These are phyloP conservation scores for Malacoctenus gilli DNA, from an alignment of 2,797 vertebrate genomes.

Conservation along the genomic window DNA sequence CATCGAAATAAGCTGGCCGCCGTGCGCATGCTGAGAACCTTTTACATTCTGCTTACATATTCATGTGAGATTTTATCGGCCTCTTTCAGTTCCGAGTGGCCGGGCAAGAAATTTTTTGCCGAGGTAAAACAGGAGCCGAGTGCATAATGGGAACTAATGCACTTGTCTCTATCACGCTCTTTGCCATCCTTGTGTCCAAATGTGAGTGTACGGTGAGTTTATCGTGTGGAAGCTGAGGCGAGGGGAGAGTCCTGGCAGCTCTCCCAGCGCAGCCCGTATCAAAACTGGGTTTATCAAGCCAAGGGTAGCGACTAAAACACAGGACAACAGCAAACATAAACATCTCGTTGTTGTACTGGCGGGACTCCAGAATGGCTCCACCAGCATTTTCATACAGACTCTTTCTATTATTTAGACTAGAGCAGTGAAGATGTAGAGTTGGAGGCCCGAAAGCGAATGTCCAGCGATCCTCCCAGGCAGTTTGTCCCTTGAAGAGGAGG, in stretches of 20 bases:
- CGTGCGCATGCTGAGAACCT: neutral
- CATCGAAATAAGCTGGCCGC: neutral
- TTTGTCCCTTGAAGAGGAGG: too few species aligned
- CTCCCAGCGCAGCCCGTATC: conserved; percentile 20
- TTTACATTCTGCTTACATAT: neutral
- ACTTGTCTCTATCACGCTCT: conserved; percentile 7
- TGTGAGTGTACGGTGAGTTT: conserved; percentile 3
- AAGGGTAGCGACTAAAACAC: neutral
- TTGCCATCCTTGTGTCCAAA: too few species aligned
- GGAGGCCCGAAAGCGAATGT: too few species aligned
- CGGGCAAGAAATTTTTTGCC: conserved; percentile 16
- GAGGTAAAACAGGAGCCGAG: neutral
- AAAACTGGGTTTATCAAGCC: conserved; percentile 25
- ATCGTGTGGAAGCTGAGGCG: conserved; percentile 12
- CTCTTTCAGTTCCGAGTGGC: neutral
- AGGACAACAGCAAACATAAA: conserved; percentile 11
- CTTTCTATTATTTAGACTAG: conserved; percentile 11
- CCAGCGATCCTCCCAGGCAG: too few species aligned
- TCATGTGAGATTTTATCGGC: conserved; percentile 9
- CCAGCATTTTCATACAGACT: conserved; percentile 4
- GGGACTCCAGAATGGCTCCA: neutral
- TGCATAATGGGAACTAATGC: conserved; percentile 19
- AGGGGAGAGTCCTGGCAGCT: conserved; percentile 24
- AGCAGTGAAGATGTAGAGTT: too few species aligned
- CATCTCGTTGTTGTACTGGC: neutral